Evolutionary conservation across 2,113 vertebrate species (phyloP).

Genomic region (Brachionichthys hirsutus): DNA sequence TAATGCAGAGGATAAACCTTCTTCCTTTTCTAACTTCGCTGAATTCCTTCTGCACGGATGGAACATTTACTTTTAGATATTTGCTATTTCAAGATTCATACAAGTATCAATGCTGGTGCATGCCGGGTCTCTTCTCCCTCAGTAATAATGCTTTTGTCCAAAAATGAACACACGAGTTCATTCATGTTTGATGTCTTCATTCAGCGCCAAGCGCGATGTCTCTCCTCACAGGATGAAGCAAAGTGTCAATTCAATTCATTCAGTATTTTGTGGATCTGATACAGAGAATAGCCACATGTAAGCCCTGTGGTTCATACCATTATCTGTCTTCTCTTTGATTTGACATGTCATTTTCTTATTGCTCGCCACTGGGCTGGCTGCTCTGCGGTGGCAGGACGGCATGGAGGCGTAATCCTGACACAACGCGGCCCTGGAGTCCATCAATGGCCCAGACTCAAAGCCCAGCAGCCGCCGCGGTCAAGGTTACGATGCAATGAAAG

Average conservation of each 20-base stretch:
- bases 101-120: too few relatives aligned
- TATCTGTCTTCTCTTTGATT: constrained; percentile 69
- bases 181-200: background rate
- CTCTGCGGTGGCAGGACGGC: constrained; percentile 50
- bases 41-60: too few relatives aligned
- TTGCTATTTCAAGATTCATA: too few relatives aligned
- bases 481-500: constrained; percentile 71
- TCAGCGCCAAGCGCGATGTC: background rate
- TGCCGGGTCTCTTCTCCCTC: background rate
- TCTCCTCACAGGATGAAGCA: constrained; percentile 1
- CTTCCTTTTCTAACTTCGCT: too few relatives aligned
- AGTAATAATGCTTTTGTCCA: constrained; percentile 1
- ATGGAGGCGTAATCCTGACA: constrained; percentile 58
- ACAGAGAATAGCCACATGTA: constrained; percentile 43
- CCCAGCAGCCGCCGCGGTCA: constrained; percentile 62
- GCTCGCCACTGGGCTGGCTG: constrained; percentile 54
- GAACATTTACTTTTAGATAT: too few relatives aligned
- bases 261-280: constrained; percentile 42
- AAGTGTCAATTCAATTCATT: constrained; percentile 20
- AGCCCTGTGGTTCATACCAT: constrained; percentile 61
- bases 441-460: constrained; percentile 56
- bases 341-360: constrained; percentile 74
- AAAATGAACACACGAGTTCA: too few relatives aligned
- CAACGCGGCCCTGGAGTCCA: constrained; percentile 71
- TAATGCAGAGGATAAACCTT: too few relatives aligned